A percentile compares a stretch with the other conserved stretches of the same genome.
phyloP scores from a whole-genome alignment of 1,140 invertebrate genomes.

The Harlomillsia oculata region DNA sequence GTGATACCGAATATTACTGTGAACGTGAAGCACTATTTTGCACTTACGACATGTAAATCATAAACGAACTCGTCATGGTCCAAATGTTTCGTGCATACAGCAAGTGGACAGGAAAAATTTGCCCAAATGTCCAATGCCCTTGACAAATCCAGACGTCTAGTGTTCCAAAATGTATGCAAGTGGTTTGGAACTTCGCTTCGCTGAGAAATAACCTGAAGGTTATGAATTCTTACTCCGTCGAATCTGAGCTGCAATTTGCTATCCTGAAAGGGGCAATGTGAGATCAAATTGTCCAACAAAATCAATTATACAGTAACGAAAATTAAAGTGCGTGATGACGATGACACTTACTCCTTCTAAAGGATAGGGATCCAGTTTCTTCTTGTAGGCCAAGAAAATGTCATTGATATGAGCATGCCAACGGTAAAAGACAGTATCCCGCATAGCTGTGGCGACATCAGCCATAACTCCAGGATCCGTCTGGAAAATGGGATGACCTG shows the following conservation, averaged over 20 bases:
- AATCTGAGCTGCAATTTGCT: neutral
- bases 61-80: slow-evolving; percentile 15
- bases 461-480: slow-evolving; percentile 50
- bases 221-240: neutral
- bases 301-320: neutral
- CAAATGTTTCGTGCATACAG: slow-evolving; percentile 13
- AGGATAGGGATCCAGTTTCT: slow-evolving; percentile 39
- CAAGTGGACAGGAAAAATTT: neutral
- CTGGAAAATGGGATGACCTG: neutral
- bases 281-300: neutral
- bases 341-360: slow-evolving; percentile 39
- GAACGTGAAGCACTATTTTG: too few species aligned
- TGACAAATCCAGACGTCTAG: neutral
- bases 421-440: slow-evolving; percentile 44
- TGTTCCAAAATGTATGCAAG: slow-evolving; percentile 9
- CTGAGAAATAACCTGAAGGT: neutral
- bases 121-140: neutral
- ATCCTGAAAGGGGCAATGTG: neutral
- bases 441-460: slow-evolving; percentile 62
- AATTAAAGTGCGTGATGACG: neutral
- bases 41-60: neutral
- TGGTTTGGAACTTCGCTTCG: neutral
- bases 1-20: too few species aligned
- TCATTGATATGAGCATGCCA: slow-evolving; percentile 41
- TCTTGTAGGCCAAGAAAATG: slow-evolving; percentile 42